Evolutionary conservation across 2,113 vertebrate genomes (phyloP).

Genomic region (Dunckerocampus dactyliophorus): DNA sequence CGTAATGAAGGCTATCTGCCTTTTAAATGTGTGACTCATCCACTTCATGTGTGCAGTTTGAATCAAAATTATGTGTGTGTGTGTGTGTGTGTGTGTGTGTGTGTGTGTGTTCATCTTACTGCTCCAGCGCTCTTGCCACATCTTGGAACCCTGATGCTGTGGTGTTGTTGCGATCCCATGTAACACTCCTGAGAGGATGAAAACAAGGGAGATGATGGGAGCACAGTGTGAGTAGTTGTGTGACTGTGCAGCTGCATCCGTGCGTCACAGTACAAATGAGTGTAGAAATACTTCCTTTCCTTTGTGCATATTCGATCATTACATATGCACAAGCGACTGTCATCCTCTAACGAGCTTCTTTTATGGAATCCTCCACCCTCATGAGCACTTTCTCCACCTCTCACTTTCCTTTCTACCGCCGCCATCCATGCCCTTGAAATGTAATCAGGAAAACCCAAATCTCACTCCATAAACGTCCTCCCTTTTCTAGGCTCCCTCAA

Average conservation of each 20-base stretch:
- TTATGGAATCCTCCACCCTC: conserved; percentile 34
- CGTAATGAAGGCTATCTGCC: conserved; percentile 33
- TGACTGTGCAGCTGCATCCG: conserved; percentile 12
- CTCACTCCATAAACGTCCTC: conserved; percentile 16
- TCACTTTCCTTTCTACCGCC: conserved; percentile 19
- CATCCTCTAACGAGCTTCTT: conserved; percentile 38
- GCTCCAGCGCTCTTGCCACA: conserved; percentile 86
- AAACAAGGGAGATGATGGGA: conserved; percentile 14
- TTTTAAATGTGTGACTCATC: conserved; percentile 28
- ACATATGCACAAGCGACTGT: conserved; percentile 20
- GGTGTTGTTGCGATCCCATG: conserved; percentile 88
- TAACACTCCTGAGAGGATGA: conserved; percentile 77
- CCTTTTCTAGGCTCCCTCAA: conserved; percentile 18
- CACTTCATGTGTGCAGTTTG: conserved; percentile 17
- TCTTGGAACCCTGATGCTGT: conserved; percentile 84
- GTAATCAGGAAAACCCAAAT: conserved; percentile 36
- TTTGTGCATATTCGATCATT: conserved; percentile 15
- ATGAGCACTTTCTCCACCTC: conserved; percentile 5
- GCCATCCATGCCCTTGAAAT: conserved; percentile 48
- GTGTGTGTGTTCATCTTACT: conserved; percentile 71
- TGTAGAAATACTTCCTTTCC: not conserved
- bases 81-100: conserved; percentile 14
- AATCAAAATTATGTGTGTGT: conserved; percentile 27
- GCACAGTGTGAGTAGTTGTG: conserved; percentile 8
- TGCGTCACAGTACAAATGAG: conserved; percentile 2